phyloP scores from a whole-genome alignment of 2,113 vertebrate species.

The Pseudois nayaur region DNA sequence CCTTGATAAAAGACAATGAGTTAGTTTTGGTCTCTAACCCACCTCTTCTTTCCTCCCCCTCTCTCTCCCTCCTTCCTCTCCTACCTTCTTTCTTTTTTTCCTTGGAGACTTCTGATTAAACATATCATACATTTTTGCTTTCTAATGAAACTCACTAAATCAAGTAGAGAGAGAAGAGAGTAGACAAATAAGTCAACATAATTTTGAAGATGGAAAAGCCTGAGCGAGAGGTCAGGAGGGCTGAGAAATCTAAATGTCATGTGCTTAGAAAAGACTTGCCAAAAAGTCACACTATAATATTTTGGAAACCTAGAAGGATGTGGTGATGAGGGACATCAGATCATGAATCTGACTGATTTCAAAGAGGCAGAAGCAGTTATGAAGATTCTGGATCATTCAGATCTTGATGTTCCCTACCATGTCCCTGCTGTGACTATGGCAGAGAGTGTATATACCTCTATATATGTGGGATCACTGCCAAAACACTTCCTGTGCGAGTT shows the following conservation, averaged over 20 bases:
- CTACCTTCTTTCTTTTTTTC: neutral
- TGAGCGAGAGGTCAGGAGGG: neutral
- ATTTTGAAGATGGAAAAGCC: neutral
- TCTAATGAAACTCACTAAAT: neutral
- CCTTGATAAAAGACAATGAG: neutral
- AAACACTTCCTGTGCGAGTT: conserved; percentile 76
- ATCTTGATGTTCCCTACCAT: conserved; percentile 88
- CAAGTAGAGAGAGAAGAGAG: neutral
- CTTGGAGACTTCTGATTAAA: neutral
- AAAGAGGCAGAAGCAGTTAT: conserved; percentile 87
- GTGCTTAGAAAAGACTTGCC: neutral
- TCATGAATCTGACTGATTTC: conserved; percentile 88
- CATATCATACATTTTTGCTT: neutral
- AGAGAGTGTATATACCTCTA: conserved; percentile 86
- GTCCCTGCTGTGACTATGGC: conserved; percentile 86
- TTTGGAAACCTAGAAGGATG: neutral
- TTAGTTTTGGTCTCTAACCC: neutral
- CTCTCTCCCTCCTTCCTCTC: conserved; percentile 36
- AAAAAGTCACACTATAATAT: neutral
- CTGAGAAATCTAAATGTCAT: neutral
- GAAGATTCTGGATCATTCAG: conserved; percentile 88
- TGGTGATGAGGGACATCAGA: neutral
- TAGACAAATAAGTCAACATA: too few species aligned
- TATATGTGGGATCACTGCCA: conserved; percentile 89
- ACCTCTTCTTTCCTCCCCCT: neutral